Conservation (phyloP, 2,113 vertebrate genomes). For the Pterophyllum scalare region DNA sequence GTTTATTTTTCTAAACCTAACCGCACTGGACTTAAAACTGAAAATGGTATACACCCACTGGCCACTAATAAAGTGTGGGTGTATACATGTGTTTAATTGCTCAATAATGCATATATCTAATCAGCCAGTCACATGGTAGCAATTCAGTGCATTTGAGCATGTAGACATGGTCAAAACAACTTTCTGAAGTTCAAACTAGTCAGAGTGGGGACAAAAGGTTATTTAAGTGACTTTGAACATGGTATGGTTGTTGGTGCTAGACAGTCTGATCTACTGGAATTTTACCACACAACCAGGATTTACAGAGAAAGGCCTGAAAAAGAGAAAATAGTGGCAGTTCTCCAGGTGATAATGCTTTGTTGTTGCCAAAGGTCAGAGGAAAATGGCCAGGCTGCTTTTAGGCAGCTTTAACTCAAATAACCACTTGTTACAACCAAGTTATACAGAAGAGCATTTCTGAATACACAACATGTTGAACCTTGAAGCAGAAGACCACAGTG, state of each 20-base stretch:
- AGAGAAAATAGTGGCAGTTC: not conserved
- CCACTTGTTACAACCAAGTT: too few relatives aligned
- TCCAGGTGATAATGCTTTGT: not conserved
- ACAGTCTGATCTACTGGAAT: not conserved
- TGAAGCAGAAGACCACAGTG: not conserved
- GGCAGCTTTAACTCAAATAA: not conserved
- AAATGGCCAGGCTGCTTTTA: not conserved
- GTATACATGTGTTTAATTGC: not conserved
- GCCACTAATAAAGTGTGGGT: not conserved
- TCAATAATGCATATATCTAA: not conserved
- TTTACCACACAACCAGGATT: not conserved
- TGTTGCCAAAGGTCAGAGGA: not conserved
- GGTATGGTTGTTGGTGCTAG: not conserved
- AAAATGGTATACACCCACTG: not conserved
- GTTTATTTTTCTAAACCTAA: not conserved
- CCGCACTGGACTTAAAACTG: not conserved
- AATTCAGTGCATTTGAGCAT: not conserved
- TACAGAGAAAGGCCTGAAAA: not conserved
- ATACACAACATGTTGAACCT: not conserved
- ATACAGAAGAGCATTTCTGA: not conserved
- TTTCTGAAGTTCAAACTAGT: not conserved
- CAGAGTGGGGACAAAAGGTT: not conserved
- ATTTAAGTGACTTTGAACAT: slow-evolving; percentile 1
- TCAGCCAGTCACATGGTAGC: not conserved
- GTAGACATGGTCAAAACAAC: not conserved